Percentiles rank a stretch among this genome's conserved stretches.
These are phyloP conservation scores for Squalus acanthias DNA, from an alignment of 2,797 vertebrate genomes.

Conservation along the genomic window DNA sequence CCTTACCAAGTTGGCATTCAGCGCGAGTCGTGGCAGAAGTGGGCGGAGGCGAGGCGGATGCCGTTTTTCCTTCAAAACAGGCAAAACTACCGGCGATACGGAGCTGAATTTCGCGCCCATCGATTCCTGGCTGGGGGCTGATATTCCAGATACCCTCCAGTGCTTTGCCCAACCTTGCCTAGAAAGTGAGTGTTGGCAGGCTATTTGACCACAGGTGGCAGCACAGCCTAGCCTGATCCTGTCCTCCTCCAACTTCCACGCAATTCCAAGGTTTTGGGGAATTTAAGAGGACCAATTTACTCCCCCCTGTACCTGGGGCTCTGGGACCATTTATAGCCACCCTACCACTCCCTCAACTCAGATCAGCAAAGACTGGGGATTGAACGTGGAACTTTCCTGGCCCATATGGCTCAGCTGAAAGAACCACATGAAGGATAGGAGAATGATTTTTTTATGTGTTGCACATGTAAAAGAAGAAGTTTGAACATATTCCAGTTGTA, in stretches of 20 bases:
- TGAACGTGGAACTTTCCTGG: background rate
- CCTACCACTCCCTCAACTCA: background rate
- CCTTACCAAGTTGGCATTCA: too few species aligned
- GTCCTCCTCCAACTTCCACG: background rate
- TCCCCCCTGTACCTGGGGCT: background rate
- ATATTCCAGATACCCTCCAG: background rate
- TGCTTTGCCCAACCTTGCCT: background rate
- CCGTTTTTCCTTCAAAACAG: too few species aligned
- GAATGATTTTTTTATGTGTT: too few species aligned
- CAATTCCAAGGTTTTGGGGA: background rate
- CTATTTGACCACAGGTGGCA: background rate
- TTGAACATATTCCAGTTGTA: background rate
- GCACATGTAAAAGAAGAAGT: background rate
- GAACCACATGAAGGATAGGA: too few species aligned
- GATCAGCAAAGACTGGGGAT: background rate
- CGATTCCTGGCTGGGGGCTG: background rate
- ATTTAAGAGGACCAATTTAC: background rate
- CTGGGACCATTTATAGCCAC: too few species aligned
- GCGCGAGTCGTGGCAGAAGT: too few species aligned
- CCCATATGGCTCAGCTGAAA: too few species aligned
- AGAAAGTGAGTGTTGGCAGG: background rate
- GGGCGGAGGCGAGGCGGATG: too few species aligned
- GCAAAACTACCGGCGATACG: too few species aligned
- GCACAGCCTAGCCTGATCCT: background rate
- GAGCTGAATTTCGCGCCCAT: too few species aligned